A percentile compares a stretch with the other conserved stretches of the same genome.
Conservation (phyloP, 2,888 invertebrate species). For the Linnaemya tessellans region DNA sequence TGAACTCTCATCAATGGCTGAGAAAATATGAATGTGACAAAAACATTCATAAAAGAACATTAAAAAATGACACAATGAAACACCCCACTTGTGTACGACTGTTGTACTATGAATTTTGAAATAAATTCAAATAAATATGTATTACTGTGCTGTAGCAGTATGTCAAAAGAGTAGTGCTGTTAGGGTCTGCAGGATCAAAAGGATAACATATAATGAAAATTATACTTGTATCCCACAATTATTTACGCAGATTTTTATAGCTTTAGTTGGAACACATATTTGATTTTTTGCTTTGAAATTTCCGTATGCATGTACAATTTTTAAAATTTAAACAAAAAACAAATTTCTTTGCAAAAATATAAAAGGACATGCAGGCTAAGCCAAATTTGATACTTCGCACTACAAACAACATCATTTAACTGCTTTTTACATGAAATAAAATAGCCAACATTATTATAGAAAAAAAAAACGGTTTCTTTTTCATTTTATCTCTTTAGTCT, state of each 20-base stretch:
- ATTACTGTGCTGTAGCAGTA: background rate
- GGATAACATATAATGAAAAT: background rate
- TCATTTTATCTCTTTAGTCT: background rate
- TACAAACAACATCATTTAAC: background rate
- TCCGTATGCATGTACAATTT: background rate
- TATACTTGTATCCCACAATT: background rate
- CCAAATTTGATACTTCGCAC: background rate
- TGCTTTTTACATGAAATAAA: background rate
- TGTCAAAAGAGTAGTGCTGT: background rate
- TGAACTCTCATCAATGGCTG: conserved; percentile 43
- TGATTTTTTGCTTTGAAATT: background rate
- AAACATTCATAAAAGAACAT: conserved; percentile 35
- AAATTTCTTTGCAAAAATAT: background rate
- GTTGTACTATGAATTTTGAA: background rate
- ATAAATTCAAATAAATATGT: background rate
- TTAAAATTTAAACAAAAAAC: background rate
- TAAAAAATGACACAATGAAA: conserved; percentile 60
- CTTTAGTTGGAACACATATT: background rate
- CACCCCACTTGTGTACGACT: conserved; percentile 41
- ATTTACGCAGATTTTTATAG: background rate
- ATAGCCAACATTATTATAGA: background rate
- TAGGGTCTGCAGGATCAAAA: background rate
- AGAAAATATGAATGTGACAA: conserved; percentile 9
- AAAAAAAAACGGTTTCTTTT: background rate
- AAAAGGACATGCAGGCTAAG: background rate